Base-by-base conservation (phyloP, 1,140 invertebrate species). In the Agrilus planipennis region DNA sequence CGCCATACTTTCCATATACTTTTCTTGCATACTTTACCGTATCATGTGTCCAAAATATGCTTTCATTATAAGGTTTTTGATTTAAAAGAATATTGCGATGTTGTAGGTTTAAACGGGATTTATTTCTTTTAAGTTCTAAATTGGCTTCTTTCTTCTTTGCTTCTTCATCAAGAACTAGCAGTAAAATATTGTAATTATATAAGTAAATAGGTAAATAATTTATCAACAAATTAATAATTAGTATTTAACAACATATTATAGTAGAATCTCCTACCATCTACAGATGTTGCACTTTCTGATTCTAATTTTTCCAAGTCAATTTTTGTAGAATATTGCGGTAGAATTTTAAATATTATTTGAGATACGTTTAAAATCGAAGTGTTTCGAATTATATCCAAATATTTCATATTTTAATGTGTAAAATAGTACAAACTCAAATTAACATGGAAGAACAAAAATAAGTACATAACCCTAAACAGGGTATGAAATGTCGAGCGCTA, bases 1-100 rank as follows among this genome's bases (percentile, higher is more conserved):
- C 49, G 1, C 79, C 79, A 53, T 76, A 79, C 4, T 60, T 61
- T 1, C 75, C 79, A 46, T 72, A 70, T 20, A 72, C 53, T 51
- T 63, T 68, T 38, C 67, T 61, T 30, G 75, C 68, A 50, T 76
- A 81, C 41, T 65, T 72, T 2, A 77, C 53, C 1, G 69, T 74
- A 7, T 64, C 25, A 47, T 81, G 77, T 44, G 53, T 57, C 62
- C 61, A 69, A 31, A 52, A 42, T 0, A 52, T 58, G 3, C 65
- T 45, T 35, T 69, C 50, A 2, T 57, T 25, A 41, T 72, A 77
- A 6, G 78, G 77, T 15, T 49, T 42, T 45, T 47, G 45, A 27
- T 63, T 64, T 18, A 65, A 42, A 1, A 81, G 39, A 10, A 74
- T 58, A 54, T 75, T 79, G 28, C 64, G 58, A 50, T 81, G 65